Conservation (phyloP, 1,140 invertebrate genomes). For the Drosophila subpulchrella region DNA sequence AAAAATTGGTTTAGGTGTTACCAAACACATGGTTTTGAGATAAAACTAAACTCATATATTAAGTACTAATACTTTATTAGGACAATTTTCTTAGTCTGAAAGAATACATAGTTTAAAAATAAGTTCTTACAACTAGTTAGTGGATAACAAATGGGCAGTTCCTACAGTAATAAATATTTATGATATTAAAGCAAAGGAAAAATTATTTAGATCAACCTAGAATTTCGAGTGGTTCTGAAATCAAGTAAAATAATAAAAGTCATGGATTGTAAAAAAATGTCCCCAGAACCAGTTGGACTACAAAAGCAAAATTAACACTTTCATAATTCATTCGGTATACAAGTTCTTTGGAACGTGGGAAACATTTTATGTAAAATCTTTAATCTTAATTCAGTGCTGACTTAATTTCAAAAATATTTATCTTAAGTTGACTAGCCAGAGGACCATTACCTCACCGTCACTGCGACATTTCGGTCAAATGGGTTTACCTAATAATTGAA, state of each 20-base stretch:
- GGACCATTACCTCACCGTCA: slow-evolving; percentile 36
- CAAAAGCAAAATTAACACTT: slow-evolving; percentile 19
- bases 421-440: not conserved
- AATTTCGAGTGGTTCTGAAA: slow-evolving; percentile 9
- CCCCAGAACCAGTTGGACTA: slow-evolving; percentile 20
- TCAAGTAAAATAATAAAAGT: not conserved
- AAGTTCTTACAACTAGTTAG: too few species aligned
- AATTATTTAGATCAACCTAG: not conserved
- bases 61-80: too few species aligned
- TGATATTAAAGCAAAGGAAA: not conserved
- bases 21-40: too few species aligned
- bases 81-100: too few species aligned
- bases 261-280: slow-evolving; percentile 12
- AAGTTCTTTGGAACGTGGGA: slow-evolving; percentile 34
- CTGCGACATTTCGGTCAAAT: slow-evolving; percentile 35
- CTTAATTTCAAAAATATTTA: slow-evolving; percentile 2
- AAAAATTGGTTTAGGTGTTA: too few species aligned
- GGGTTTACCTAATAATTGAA: slow-evolving; percentile 64
- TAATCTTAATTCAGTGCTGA: not conserved
- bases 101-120: too few species aligned
- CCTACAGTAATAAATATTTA: not conserved
- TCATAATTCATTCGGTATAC: slow-evolving; percentile 15
- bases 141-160: too few species aligned
- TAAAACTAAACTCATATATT: too few species aligned
- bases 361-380: slow-evolving; percentile 10